These are phyloP conservation scores for Leptinotarsa texana DNA, from an alignment of 1,140 invertebrate species.

Conservation along the genomic window DNA sequence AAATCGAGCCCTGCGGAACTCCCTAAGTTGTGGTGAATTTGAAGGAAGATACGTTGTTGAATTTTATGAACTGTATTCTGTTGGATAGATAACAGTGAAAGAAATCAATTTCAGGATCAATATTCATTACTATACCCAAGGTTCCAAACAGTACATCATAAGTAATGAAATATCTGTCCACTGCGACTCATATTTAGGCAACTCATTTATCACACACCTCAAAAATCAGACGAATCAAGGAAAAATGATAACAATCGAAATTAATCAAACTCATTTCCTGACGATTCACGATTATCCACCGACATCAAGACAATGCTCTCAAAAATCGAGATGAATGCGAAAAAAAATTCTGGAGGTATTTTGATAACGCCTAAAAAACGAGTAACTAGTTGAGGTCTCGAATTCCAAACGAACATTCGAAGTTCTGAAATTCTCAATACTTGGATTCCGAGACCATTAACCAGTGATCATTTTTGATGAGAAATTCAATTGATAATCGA, in stretches of 20 bases:
- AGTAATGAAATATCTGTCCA: no score
- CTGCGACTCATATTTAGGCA: neutral
- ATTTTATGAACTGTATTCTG: no score
- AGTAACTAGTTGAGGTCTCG: slow-evolving; percentile 50
- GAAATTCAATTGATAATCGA: slow-evolving; percentile 3
- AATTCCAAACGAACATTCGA: slow-evolving; percentile 42
- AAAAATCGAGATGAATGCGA: slow-evolving; percentile 11
- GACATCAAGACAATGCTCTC: neutral
- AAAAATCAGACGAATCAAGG: neutral
- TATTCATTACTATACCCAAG: no score
- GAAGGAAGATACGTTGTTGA: no score
- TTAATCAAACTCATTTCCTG: neutral
- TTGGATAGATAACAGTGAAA: no score
- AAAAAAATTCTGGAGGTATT: slow-evolving; percentile 30
- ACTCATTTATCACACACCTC: neutral
- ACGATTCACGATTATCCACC: neutral
- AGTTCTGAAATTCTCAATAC: slow-evolving; percentile 29
- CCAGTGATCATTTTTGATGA: slow-evolving; percentile 36
- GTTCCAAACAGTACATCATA: no score
- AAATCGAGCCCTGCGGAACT: no score
- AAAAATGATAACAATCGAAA: neutral
- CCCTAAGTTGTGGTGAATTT: no score
- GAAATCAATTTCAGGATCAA: no score
- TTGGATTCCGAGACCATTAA: slow-evolving; percentile 48
- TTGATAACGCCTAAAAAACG: slow-evolving; percentile 45